Evolutionary conservation across 1,140 invertebrate genomes (phyloP).

Genomic region (Charaxes varanes): DNA sequence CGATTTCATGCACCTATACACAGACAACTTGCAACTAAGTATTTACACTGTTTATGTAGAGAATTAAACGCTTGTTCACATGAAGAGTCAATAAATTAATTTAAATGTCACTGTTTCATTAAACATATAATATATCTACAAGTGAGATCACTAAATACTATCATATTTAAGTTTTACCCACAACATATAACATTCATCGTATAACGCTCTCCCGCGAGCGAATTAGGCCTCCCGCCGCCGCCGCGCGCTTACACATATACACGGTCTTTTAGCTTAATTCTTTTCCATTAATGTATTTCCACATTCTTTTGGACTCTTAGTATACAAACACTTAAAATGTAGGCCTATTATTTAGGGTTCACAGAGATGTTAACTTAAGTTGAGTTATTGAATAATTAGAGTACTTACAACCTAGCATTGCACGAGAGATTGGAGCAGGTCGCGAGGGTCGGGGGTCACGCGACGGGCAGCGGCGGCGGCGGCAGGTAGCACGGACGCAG

Average conservation of each 20-base stretch:
- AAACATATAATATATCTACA: slow-evolving; percentile 34
- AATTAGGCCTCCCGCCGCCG: slow-evolving; percentile 25
- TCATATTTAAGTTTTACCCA: no score
- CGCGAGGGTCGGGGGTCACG: slow-evolving; percentile 45
- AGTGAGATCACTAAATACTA: slow-evolving; percentile 47
- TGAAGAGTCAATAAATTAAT: slow-evolving; percentile 20
- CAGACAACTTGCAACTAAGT: background rate
- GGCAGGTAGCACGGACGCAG: slow-evolving; percentile 61
- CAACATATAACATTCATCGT: no score
- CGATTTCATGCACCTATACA: slow-evolving; percentile 11
- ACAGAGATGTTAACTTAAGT: no score
- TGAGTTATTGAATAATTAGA: slow-evolving; percentile 12
- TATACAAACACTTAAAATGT: no score
- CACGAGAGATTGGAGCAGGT: slow-evolving; percentile 50
- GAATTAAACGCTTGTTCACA: no score
- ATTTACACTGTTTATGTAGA: no score
- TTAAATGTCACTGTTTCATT: background rate
- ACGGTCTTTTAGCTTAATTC: background rate
- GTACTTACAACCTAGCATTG: slow-evolving; percentile 73
- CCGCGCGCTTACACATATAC: slow-evolving; percentile 1
- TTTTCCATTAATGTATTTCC: no score
- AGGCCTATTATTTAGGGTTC: no score
- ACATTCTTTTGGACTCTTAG: no score
- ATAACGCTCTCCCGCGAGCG: slow-evolving; percentile 5
- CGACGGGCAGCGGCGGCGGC: slow-evolving; percentile 57